These are phyloP conservation scores for Epistrophe eligans DNA, from an alignment of 2,888 invertebrate species.

Conservation along the genomic window DNA sequence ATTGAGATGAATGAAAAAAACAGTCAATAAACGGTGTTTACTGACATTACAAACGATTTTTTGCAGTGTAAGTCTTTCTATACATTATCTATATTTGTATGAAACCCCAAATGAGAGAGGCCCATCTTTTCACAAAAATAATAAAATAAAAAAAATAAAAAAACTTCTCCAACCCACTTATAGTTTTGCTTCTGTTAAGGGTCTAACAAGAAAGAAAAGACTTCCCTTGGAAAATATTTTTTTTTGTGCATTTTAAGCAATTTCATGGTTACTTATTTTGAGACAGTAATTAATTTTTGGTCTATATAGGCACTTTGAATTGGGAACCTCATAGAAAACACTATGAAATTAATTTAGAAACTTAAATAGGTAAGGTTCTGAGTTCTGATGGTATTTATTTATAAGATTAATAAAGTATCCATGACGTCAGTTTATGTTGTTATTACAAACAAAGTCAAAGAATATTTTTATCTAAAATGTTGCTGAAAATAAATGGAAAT, in stretches of 20 bases:
- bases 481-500: no score
- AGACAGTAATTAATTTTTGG: conserved; percentile 68
- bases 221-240: conserved; percentile 18
- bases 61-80: no score
- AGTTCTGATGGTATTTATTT: no score
- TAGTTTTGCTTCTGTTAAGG: conserved; percentile 10
- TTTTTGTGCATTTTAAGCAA: conserved; percentile 49
- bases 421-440: neutral
- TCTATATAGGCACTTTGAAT: conserved; percentile 29
- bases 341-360: conserved; percentile 15
- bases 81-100: neutral
- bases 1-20: no score
- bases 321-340: neutral
- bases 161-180: neutral
- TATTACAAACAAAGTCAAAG: no score
- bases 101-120: neutral
- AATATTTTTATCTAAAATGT: no score
- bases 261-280: conserved; percentile 59
- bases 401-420: neutral
- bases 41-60: no score
- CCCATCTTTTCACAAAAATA: neutral
- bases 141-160: neutral
- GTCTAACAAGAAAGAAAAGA: conserved; percentile 49
- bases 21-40: no score
- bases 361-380: conserved; percentile 8